phyloP scores from a whole-genome alignment of 2,797 vertebrate genomes.

The Sitta carolinensis region DNA sequence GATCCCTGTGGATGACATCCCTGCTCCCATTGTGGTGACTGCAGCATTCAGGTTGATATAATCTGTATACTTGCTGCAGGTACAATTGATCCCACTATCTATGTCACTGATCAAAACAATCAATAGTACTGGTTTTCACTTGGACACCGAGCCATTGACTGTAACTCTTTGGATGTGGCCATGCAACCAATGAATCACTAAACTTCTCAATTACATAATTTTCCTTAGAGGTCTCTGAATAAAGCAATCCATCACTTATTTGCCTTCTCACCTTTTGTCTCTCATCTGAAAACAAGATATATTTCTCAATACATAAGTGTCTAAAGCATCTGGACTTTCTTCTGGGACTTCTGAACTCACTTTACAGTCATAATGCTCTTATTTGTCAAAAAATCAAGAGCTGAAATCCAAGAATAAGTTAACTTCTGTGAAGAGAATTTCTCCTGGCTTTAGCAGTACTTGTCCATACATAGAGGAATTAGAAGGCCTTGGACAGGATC shows the following conservation, averaged over 20 bases:
- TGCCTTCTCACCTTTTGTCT: neutral
- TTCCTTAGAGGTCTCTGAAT: neutral
- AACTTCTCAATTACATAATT: neutral
- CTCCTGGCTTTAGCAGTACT: neutral
- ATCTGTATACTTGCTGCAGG: neutral
- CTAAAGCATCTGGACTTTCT: neutral
- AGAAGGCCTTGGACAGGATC: neutral
- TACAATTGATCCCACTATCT: neutral
- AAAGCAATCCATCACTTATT: neutral
- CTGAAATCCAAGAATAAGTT: neutral
- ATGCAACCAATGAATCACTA: neutral
- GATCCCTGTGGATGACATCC: neutral
- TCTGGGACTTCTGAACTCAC: neutral
- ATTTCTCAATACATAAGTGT: neutral
- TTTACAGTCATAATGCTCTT: neutral
- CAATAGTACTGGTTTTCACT: neutral
- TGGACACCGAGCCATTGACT: fast-evolving
- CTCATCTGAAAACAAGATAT: neutral
- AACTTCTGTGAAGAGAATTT: neutral
- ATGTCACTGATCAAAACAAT: neutral
- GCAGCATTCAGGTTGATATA: neutral
- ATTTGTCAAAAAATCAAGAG: neutral
- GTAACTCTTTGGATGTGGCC: neutral
- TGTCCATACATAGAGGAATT: neutral
- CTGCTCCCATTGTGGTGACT: neutral